Evolutionary conservation across 1,140 invertebrate genomes (phyloP).

Genomic region (Asobara japonica): DNA sequence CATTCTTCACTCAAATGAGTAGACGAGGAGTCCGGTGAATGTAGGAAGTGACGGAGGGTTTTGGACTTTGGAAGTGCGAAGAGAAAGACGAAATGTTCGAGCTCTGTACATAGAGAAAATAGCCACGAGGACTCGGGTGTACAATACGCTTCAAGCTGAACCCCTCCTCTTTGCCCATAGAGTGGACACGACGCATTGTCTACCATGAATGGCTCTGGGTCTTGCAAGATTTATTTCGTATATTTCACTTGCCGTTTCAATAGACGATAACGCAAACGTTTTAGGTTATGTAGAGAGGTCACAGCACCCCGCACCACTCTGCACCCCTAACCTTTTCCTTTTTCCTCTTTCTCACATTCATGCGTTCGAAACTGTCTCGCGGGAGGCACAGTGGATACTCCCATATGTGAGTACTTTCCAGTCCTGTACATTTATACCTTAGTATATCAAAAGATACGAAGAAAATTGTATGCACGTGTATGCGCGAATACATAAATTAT

Average conservation of each 20-base stretch:
- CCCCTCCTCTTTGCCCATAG: slow-evolving; percentile 31
- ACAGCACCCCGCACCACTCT: not conserved
- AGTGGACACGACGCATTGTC: slow-evolving; percentile 65
- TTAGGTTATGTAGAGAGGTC: slow-evolving; percentile 8
- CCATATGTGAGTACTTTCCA: not conserved
- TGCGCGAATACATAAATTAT: not conserved
- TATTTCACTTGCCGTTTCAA: slow-evolving; percentile 68
- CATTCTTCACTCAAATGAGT: slow-evolving; percentile 53
- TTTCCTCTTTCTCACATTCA: not conserved
- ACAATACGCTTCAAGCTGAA: slow-evolving; percentile 25
- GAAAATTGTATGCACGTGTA: not conserved
- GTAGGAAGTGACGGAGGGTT: slow-evolving; percentile 25
- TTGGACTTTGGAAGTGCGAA: slow-evolving; percentile 8
- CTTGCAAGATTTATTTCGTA: slow-evolving; percentile 69
- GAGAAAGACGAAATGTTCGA: slow-evolving; percentile 34
- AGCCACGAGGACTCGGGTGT: slow-evolving; percentile 12
- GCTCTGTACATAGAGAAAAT: slow-evolving; percentile 10
- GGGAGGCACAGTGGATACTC: not conserved
- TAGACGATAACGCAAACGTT: slow-evolving; percentile 56
- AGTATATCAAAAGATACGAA: not conserved
- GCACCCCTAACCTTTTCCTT: not conserved
- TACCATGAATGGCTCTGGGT: slow-evolving; percentile 59
- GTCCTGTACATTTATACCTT: not conserved
- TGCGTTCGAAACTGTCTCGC: not conserved
- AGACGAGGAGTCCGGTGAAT: slow-evolving; percentile 19